Conservation (phyloP, 2,113 vertebrate genomes). For the Amazona guildingii region DNA sequence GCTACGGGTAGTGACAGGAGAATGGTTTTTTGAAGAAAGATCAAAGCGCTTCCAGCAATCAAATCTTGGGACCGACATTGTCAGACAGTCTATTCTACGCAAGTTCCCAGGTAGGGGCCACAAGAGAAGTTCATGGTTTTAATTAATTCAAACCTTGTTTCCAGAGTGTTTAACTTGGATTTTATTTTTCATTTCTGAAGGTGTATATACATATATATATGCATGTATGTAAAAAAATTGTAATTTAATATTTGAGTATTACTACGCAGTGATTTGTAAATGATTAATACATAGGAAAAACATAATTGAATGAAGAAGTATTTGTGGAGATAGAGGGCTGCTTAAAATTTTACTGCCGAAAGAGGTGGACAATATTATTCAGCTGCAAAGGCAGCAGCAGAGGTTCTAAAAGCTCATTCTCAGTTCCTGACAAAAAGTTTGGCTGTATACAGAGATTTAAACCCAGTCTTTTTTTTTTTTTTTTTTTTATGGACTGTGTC, state of each 20-base stretch:
- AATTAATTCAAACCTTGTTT: neutral
- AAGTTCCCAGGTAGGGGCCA: slow-evolving; percentile 75
- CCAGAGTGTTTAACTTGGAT: neutral
- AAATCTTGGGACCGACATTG: slow-evolving; percentile 81
- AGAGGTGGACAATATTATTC: neutral
- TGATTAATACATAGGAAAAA: neutral
- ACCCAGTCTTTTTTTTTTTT: too few species aligned
- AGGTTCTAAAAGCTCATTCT: neutral
- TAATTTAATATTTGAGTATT: neutral
- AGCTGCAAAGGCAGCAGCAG: neutral
- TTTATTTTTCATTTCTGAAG: neutral
- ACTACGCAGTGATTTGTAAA: neutral
- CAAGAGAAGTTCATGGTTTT: neutral
- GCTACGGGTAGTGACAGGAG: slow-evolving; percentile 90
- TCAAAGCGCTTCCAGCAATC: slow-evolving; percentile 88
- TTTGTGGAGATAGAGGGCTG: neutral
- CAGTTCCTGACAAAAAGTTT: neutral
- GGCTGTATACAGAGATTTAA: neutral
- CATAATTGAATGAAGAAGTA: neutral
- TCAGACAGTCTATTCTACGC: slow-evolving; percentile 89
- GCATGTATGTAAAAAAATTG: neutral
- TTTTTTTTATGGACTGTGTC: neutral
- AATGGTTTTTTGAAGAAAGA: slow-evolving; percentile 97
- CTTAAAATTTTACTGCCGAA: neutral
- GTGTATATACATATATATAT: neutral